Percentiles rank a stretch among this genome's conserved stretches.
Evolutionary conservation across 1,140 invertebrate genomes (phyloP).

Genomic region (Solenopsis invicta): DNA sequence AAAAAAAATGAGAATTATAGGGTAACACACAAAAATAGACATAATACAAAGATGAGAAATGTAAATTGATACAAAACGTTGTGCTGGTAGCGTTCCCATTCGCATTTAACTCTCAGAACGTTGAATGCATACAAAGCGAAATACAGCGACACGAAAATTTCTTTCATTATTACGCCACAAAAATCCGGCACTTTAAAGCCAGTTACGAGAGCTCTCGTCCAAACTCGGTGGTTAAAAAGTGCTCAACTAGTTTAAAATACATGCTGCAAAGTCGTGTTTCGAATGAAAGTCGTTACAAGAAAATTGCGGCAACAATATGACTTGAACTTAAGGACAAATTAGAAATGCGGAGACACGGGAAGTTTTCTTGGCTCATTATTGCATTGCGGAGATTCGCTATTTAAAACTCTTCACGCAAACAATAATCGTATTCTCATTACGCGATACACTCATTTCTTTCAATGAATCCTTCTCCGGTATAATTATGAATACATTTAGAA

Average conservation of each 20-base stretch:
- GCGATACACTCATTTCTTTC: not conserved
- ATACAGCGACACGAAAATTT: conserved; percentile 48
- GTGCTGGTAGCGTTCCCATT: conserved; percentile 32
- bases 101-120: conserved; percentile 46
- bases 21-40: not conserved
- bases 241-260: conserved; percentile 58
- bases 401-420: conserved; percentile 41
- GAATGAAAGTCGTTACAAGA: conserved; percentile 59
- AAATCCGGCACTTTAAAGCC: conserved; percentile 55
- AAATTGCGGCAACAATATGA: conserved; percentile 54
- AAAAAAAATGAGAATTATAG: conserved; percentile 16
- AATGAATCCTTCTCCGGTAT: not conserved
- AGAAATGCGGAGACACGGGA: conserved; percentile 41
- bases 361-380: conserved; percentile 17
- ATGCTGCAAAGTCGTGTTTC: conserved; percentile 3
- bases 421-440: conserved; percentile 48
- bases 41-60: conserved; percentile 41
- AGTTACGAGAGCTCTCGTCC: conserved; percentile 44
- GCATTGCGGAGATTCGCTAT: conserved; percentile 26
- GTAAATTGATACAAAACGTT: conserved; percentile 58
- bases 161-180: conserved; percentile 60
- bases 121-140: conserved; percentile 45
- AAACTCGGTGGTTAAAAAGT: conserved; percentile 60
- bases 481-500: not conserved
- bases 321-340: conserved; percentile 53